Percentiles rank a stretch among this genome's conserved stretches.
Evolutionary conservation across 2,888 invertebrate genomes (phyloP).

Genomic region (Agriopis marginaria): DNA sequence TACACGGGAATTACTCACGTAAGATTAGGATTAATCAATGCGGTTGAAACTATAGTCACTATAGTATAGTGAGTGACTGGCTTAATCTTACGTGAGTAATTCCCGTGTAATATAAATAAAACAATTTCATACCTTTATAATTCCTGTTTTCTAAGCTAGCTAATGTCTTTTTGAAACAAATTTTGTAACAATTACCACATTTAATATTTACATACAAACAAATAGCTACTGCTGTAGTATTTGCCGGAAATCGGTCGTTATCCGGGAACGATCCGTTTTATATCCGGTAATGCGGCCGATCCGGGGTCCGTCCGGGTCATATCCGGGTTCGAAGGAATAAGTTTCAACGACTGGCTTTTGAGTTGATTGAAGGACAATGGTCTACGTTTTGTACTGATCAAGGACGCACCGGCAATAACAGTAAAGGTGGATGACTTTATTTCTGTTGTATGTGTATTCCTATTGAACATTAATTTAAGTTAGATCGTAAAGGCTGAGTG

Average conservation of each 20-base stretch:
- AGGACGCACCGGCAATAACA: neutral
- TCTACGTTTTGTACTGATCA: neutral
- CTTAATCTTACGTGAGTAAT: no score
- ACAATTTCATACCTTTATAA: no score
- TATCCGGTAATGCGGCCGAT: conserved; percentile 19
- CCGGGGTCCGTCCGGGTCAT: conserved; percentile 14
- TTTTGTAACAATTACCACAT: neutral
- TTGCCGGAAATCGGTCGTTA: conserved; percentile 27
- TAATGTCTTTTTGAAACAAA: neutral
- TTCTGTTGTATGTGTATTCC: no score
- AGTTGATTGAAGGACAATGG: conserved; percentile 24
- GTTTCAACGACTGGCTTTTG: conserved; percentile 9
- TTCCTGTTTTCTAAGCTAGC: no score
- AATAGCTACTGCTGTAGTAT: conserved; percentile 1
- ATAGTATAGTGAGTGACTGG: no score
- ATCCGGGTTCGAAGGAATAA: conserved; percentile 14
- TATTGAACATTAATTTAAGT: no score
- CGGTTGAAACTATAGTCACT: no score
- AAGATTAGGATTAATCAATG: no score
- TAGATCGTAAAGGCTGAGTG: no score
- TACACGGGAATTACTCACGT: no score
- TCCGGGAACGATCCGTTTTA: conserved; percentile 25
- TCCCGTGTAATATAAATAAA: no score
- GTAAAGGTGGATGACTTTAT: neutral
- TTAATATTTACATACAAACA: neutral